Evolutionary conservation across 2,797 vertebrate genomes (phyloP), one percentile per base, ranked within the genome.

Genomic region (Linurgus olivaceus): DNA sequence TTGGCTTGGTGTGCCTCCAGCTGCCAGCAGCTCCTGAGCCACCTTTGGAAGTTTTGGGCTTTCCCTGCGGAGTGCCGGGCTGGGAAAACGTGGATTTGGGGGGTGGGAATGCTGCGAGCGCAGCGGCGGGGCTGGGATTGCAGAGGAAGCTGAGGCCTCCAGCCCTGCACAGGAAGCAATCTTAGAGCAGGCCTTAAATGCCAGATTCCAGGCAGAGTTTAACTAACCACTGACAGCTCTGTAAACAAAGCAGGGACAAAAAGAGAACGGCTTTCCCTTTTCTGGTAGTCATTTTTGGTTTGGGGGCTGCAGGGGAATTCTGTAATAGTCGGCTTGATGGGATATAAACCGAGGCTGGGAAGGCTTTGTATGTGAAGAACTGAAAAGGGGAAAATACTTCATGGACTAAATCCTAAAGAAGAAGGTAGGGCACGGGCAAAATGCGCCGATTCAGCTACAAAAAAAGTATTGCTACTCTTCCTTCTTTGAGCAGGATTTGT

Each of bases 151-250:
- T 89, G 97, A 97, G 98, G 97, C 97, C 98, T 98, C 97, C 97
- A 86, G 95, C 96, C 91, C 97, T 95, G 90, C 97, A 98, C 98
- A 98, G 98, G 98, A 98, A 98, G 85, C 97, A 97, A 97, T 98
- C 98, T 98, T 78, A 91, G 95, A 98, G 97, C 97, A 96, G 96
- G 97, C 97, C 98, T 97, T 98, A 97, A 98, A 98, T 97, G 97
- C 98, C 97, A 97, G 97, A 98, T 98, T 98, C 97, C 95, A 97
- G 97, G 96, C 97, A 90, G 97, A 98, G 97, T 98, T 98, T 98
- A 98, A 98, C 98, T 98, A 98, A 98, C 98, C 98, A 98, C 98
- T 98, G 98, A 99, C 98, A 98, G 98, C 98, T 98, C 98, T 97
- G 97, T 98, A 99, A 99, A 99, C 98, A 98, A 97, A 97, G 97